Evolutionary conservation across 2,113 vertebrate species (phyloP).

Genomic region (Lontra canadensis): DNA sequence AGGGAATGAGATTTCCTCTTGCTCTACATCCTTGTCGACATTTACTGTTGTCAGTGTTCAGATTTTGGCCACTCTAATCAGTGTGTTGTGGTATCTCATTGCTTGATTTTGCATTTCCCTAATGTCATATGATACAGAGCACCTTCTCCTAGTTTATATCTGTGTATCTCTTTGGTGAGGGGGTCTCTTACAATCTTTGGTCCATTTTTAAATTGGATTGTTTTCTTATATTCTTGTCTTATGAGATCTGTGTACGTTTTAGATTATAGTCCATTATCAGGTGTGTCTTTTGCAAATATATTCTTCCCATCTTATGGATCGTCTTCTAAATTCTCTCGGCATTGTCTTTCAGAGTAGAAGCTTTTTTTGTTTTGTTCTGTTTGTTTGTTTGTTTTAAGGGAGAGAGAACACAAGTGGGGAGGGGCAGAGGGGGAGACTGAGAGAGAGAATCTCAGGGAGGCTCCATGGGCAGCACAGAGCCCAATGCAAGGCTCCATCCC

Average conservation of each 20-base stretch:
- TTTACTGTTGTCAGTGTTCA: accelerated
- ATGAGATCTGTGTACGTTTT: background rate
- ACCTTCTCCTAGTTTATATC: too few relatives aligned
- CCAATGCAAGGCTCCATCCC: too few relatives aligned
- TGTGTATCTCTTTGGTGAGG: background rate
- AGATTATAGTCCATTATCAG: background rate
- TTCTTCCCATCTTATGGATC: background rate
- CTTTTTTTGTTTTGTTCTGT: background rate
- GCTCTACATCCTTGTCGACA: background rate
- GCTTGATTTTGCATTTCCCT: background rate
- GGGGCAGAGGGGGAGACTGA: background rate
- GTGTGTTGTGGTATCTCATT: background rate
- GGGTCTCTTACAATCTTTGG: background rate
- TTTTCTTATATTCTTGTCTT: background rate
- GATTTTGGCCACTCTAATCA: background rate
- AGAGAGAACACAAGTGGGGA: background rate
- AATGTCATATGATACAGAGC: accelerated
- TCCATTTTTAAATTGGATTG: background rate
- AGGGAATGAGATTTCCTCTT: accelerated
- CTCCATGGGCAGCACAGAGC: too few relatives aligned
- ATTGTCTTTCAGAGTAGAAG: background rate
- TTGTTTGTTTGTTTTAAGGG: background rate
- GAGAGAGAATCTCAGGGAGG: too few relatives aligned
- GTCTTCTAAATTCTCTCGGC: background rate
- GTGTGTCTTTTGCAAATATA: background rate